Evolutionary conservation across 1,140 invertebrate species (phyloP), one percentile per base, ranked within the genome.

Genomic region (Drosophila athabasca): DNA sequence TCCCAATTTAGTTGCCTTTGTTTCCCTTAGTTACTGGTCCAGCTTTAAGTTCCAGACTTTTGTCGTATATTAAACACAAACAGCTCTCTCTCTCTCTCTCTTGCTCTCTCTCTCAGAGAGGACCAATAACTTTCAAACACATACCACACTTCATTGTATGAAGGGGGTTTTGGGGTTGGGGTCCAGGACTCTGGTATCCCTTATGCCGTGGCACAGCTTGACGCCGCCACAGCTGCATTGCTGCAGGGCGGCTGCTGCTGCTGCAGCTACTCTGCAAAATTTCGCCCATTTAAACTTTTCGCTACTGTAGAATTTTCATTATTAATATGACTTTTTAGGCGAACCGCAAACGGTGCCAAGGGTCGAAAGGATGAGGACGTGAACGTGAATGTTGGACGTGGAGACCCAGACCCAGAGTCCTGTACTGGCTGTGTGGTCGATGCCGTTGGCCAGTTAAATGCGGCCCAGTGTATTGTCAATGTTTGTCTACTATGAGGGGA

Each of bases 301-400:
- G 82, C 83, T 79, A 87, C 82, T 76, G 82, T 87, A 82, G 61
- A 87, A 87, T 87, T 87, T 87, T 87, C 83, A 87, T 87, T 87
- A 87, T 87, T 87, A 87, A 87, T 87, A 88, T 82, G 78, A 87
- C 78, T 87, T 87, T 85, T 87, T 87, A 82, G 82, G 82, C 82
- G 68, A 72, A 62, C 72, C 64, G 80, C 80, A 85, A 85, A 72
- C 76, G 80, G 76, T 77, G 60, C 76, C 62, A 67, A 53, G 67
- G 65, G 71, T 57, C 55, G 49, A 19, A 57, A 4, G 26, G 29
- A 39, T 11, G 26, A 29, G 49, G 43, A 49, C 26, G 52, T 26
- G 50, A 44, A 41, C 31, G 26, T 22, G 24, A 24, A 24, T 5
- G 24, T 24, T 3, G 35, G 2, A 17, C 15, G 11, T 31, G 31